Evolutionary conservation across 2,113 vertebrate genomes (phyloP), one percentile per base, ranked within the genome.

Genomic region (Gobiocypris rarus): DNA sequence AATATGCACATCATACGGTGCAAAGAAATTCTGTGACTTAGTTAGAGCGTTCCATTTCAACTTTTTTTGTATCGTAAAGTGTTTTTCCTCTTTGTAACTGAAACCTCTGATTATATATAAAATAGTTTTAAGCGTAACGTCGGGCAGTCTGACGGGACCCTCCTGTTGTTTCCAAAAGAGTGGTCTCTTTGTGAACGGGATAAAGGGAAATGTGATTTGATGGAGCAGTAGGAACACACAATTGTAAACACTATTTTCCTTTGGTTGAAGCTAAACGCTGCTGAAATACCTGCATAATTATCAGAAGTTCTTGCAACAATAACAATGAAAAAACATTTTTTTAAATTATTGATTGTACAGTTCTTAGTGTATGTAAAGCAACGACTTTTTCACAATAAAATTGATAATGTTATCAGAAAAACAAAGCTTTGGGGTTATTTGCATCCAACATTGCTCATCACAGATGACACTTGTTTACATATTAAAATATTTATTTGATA

Each of bases 301-400:
- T 89, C 82, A 77, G 85, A 84, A 80, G 74, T 89, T 86, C 83
- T 84, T 79, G 69, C 45, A 84, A 73, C 75, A 83, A 80, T 19
- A 81, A 86, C 77, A 83, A 74, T 45, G 14, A 52, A 54, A 28
- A 75, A 75, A 31, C 0, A 6, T 78, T 74, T 89, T 90, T 89
- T 89, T 89, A 82, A 86, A 86, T 89, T 87, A 87, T 90, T 90
- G 85, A 88, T 88, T 91, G 91, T 91, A 91, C 89, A 89, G 89
- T 91, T 91, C 87, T 84, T 89, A 84, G 82, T 89, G 84, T 86
- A 84, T 89, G 84, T 82, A 84, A 88, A 83, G 80, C 75, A 80
- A 83, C 1, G 58, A 82, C 81, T 89, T 90, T 90, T 89, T 88
- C 87, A 88, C 89, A 91, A 90, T 90, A 90, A 90, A 90, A 83